Base-by-base conservation (phyloP, 2,888 invertebrate genomes). In the Leptinotarsa haldemani region DNA sequence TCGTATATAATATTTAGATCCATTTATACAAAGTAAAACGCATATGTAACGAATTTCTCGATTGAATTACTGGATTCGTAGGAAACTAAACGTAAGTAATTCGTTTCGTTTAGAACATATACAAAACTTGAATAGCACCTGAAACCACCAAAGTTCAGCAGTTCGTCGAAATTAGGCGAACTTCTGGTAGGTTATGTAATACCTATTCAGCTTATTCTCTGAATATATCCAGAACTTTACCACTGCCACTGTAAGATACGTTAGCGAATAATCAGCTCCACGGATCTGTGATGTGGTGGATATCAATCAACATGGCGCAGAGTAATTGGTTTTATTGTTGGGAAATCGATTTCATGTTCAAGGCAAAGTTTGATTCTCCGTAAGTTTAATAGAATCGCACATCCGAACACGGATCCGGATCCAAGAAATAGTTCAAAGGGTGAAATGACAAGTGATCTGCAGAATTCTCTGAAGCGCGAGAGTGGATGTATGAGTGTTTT, bases 141-240 rank as follows among this genome's bases (percentile, higher is more conserved):
- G 61, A 56, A 56, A 61, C n/a, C 61, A 61, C 30, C 40, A 40
- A 40, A 61, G 30, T 40, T 61, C 30, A 56, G 5, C 16, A 61
- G 30, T 61, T 61, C n/a, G n/a, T n/a, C 30, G 61, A 61, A 61
- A 61, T 40, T 56, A 7, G 25, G n/a, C 18, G 40, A 40, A n/a
- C 61, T 30, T 40, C 25, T 61, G 16, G 7, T 30, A 61, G 30
- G n/a, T 61, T 61, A 30, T 61, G 25, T 61, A 30, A 61, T 61
- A 61, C 40, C 18, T 61, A 40, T 61, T 61, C 40, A 25, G 18
- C 40, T 25, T n/a, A 40, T 61, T 61, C 30, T 61, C 30, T 56
- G 61, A 61, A 61, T 40, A 61, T n/a, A 61, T 2, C n/a, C 16
- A 61, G n/a, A 61, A 61, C 61, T 61, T 22, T 20, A 15, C 30